Conservation (phyloP, 2,113 vertebrate species). For the Tauraco erythrolophus region DNA sequence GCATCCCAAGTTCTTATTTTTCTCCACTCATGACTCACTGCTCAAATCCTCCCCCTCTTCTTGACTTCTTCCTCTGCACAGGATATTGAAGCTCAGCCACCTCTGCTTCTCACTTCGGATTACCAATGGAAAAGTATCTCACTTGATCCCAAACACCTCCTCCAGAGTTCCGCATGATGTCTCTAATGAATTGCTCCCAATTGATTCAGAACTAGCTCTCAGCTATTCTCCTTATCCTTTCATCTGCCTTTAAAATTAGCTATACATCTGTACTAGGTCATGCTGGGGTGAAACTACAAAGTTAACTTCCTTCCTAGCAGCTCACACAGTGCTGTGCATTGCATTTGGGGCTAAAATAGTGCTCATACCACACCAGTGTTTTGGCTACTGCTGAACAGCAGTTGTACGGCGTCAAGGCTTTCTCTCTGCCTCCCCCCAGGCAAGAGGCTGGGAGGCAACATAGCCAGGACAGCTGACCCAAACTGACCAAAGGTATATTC, state of each 20-base stretch:
- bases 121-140: neutral
- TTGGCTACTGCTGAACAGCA: neutral
- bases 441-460: neutral
- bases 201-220: neutral
- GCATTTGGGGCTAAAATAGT: neutral
- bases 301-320: neutral
- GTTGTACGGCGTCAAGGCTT: neutral
- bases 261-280: neutral
- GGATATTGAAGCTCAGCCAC: neutral
- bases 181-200: neutral
- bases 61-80: neutral
- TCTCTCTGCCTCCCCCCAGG: neutral
- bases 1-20: neutral
- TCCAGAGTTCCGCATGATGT: neutral
- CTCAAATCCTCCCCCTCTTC: neutral
- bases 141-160: neutral
- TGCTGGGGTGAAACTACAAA: neutral
- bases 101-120: neutral
- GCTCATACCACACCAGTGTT: neutral
- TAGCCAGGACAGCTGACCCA: neutral
- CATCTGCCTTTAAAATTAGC: neutral
- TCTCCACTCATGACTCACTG: neutral
- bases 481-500: neutral
- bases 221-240: neutral
- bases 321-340: neutral